phyloP scores from a whole-genome alignment of 2,797 vertebrate genomes.

The Trematomus bernacchii region DNA sequence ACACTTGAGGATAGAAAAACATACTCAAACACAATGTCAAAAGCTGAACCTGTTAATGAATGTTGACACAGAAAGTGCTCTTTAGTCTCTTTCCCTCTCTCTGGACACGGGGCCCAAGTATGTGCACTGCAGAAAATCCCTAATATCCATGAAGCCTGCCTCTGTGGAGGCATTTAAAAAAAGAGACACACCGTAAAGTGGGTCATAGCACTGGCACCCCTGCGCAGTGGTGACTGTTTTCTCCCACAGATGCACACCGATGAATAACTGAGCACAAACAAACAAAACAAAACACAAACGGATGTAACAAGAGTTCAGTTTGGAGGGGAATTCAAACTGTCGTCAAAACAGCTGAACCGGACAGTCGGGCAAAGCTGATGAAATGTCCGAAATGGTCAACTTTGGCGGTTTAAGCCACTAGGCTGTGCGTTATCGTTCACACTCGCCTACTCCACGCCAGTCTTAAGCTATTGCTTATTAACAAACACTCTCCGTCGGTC shows the following conservation, averaged over 20 bases:
- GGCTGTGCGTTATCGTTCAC: constrained; percentile 34
- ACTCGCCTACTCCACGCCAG: constrained; percentile 17
- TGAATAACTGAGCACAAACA: constrained; percentile 2
- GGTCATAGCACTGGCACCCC: constrained; percentile 56
- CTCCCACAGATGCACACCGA: background rate
- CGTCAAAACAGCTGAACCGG: constrained; percentile 24
- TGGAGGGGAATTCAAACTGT: constrained; percentile 42
- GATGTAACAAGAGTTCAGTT: constrained; percentile 18
- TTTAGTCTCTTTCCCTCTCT: background rate
- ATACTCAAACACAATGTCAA: constrained; percentile 12
- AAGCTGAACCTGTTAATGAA: constrained; percentile 14
- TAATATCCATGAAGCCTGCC: constrained; percentile 9
- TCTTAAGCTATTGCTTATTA: constrained; percentile 53
- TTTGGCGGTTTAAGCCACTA: constrained; percentile 9
- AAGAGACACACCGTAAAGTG: constrained; percentile 52
- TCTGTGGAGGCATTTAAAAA: background rate
- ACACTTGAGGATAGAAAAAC: constrained; percentile 6
- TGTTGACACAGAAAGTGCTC: background rate
- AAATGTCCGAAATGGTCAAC: constrained; percentile 47
- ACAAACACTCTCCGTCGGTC: constrained; percentile 48
- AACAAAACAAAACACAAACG: background rate
- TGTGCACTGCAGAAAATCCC: constrained; percentile 4
- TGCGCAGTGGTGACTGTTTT: constrained; percentile 42
- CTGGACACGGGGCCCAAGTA: background rate
- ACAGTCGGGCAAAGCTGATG: constrained; percentile 14